Conservation (phyloP, 2,888 invertebrate genomes). For the Catocala fraxini region DNA sequence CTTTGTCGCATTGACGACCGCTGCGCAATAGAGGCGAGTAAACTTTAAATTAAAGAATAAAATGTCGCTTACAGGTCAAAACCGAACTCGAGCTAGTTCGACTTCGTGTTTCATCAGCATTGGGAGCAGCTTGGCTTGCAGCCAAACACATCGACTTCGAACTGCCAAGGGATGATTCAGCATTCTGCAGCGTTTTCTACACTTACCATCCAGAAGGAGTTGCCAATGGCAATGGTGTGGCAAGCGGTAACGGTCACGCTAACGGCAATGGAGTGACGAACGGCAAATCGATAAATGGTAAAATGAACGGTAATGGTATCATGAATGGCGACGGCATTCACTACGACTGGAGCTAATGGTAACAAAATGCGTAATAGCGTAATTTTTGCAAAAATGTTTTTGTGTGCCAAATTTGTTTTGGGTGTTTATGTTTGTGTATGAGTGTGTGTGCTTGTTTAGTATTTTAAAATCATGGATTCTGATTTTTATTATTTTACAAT, state of each 20-base stretch:
- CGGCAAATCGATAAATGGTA: conserved; percentile 48
- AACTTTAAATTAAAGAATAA: not conserved
- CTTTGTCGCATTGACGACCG: no score
- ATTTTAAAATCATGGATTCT: no score
- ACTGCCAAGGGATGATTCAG: conserved; percentile 90
- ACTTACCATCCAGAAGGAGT: conserved; percentile 73
- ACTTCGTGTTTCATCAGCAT: conserved; percentile 92
- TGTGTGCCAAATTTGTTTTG: conserved; percentile 19
- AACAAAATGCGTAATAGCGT: conserved; percentile 6
- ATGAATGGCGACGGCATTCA: conserved; percentile 37
- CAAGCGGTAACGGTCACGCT: conserved; percentile 44
- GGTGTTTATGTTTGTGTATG: no score
- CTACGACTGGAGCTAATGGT: conserved; percentile 43
- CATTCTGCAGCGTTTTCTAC: conserved; percentile 90
- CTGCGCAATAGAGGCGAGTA: no score
- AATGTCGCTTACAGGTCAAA: conserved; percentile 63
- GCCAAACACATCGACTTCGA: conserved; percentile 90
- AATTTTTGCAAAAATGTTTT: conserved; percentile 36
- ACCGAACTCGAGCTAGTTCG: conserved; percentile 88
- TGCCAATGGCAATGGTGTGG: conserved; percentile 38
- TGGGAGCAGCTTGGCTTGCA: conserved; percentile 95
- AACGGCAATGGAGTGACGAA: conserved; percentile 22
- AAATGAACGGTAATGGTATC: conserved; percentile 40
- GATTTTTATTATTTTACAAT: not conserved
- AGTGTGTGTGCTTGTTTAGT: no score